These are phyloP conservation scores for Harpegnathos saltator DNA, from an alignment of 1,140 invertebrate species.

Conservation along the genomic window DNA sequence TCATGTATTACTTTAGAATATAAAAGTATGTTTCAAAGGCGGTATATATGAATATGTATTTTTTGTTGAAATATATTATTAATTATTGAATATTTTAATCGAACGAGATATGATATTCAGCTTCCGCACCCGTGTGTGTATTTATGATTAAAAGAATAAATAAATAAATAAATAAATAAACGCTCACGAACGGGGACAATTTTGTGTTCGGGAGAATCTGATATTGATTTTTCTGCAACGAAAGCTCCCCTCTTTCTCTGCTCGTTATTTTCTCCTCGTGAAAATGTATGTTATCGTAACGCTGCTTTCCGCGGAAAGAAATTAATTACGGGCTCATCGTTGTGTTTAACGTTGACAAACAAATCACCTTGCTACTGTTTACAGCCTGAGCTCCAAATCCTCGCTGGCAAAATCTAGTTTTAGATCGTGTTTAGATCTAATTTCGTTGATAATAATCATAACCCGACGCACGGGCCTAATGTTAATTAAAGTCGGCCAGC, in stretches of 20 bases:
- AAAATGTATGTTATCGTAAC: neutral
- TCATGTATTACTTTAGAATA: neutral
- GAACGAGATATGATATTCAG: neutral
- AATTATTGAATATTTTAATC: neutral
- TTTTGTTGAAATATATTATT: neutral
- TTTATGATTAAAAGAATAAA: too few species aligned
- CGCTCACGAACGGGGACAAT: too few species aligned
- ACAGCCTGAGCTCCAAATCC: neutral
- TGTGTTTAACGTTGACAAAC: neutral
- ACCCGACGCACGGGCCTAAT: neutral
- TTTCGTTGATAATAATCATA: neutral
- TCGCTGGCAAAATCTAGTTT: neutral
- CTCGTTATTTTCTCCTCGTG: neutral
- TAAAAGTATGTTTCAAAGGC: neutral
- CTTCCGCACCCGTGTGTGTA: too few species aligned
- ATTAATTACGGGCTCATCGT: neutral
- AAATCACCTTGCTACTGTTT: neutral
- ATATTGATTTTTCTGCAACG: too few species aligned
- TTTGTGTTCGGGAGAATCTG: too few species aligned
- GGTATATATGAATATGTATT: slow-evolving; percentile 2
- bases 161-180: too few species aligned
- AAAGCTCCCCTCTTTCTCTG: too few species aligned
- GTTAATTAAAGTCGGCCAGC: slow-evolving; percentile 10
- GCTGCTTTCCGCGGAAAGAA: too few species aligned
- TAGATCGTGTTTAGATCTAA: neutral